These are phyloP conservation scores for Dromococcyx pavoninus DNA, from an alignment of 2,797 vertebrate genomes.

Conservation along the genomic window DNA sequence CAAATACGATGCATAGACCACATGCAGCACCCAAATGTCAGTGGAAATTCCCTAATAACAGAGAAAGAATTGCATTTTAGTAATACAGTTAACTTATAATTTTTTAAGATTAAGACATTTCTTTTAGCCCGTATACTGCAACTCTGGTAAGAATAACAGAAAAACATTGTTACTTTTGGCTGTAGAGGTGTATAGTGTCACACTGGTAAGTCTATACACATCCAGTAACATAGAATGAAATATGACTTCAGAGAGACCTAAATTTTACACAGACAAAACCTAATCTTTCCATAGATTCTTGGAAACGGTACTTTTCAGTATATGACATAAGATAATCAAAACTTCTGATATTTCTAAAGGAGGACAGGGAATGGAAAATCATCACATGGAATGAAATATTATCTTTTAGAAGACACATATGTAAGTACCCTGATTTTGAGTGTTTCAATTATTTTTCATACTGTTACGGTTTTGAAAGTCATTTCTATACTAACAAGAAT, in stretches of 20 bases:
- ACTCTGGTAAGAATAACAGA: background rate
- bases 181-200: background rate
- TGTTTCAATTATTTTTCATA: background rate
- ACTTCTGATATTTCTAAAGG: background rate
- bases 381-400: background rate
- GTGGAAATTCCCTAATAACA: background rate
- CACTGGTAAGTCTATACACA: background rate
- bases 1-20: background rate
- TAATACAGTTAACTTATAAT: background rate
- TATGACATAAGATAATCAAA: background rate
- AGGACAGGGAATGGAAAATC: background rate
- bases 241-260: background rate
- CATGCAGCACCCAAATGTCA: background rate
- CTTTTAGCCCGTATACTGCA: background rate
- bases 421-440: background rate
- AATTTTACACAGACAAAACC: background rate
- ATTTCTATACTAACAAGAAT: background rate
- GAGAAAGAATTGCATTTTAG: background rate
- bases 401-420: background rate
- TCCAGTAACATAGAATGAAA: background rate
- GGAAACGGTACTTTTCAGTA: background rate
- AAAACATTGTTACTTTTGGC: background rate
- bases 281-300: background rate
- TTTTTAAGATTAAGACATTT: background rate
- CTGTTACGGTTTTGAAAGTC: background rate